Conservation (phyloP, 2,113 vertebrate species). For the Tetraodon nigroviridis region DNA sequence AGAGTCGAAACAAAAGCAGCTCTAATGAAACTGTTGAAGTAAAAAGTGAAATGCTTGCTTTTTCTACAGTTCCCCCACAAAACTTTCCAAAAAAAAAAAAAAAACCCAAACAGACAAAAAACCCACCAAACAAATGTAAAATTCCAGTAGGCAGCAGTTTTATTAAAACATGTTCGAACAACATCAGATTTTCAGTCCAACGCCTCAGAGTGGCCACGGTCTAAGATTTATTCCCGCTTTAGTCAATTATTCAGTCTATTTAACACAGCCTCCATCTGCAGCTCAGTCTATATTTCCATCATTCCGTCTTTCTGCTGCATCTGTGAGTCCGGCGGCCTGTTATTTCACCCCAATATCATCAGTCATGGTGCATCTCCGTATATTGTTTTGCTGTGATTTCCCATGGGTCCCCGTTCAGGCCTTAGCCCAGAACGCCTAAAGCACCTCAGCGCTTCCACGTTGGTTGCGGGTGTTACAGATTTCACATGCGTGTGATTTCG, state of each 20-base stretch:
- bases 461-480: slow-evolving; percentile 42
- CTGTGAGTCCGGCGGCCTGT: slow-evolving; percentile 17
- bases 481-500: slow-evolving; percentile 13
- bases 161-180: too few species aligned
- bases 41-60: not conserved
- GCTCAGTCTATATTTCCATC: slow-evolving; percentile 20
- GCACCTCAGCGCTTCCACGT: slow-evolving; percentile 54
- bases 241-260: slow-evolving; percentile 48
- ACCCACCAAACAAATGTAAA: too few species aligned
- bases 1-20: slow-evolving; percentile 1
- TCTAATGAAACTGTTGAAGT: not conserved
- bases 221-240: not conserved
- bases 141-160: too few species aligned
- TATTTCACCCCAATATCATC: slow-evolving; percentile 64
- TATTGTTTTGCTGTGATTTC: slow-evolving; percentile 69
- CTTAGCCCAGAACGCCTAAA: slow-evolving; percentile 60
- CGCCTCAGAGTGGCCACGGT: not conserved
- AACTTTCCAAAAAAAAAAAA: slow-evolving; percentile 1
- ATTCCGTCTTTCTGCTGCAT: slow-evolving; percentile 20
- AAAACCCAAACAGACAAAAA: too few species aligned
- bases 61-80: slow-evolving; percentile 9
- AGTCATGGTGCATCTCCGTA: slow-evolving; percentile 66
- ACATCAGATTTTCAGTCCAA: too few species aligned
- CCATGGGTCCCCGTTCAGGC: slow-evolving; percentile 59
- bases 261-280: slow-evolving; percentile 28